Base-by-base conservation (phyloP, 2,113 vertebrate genomes). In the Urocynchramus pylzowi region DNA sequence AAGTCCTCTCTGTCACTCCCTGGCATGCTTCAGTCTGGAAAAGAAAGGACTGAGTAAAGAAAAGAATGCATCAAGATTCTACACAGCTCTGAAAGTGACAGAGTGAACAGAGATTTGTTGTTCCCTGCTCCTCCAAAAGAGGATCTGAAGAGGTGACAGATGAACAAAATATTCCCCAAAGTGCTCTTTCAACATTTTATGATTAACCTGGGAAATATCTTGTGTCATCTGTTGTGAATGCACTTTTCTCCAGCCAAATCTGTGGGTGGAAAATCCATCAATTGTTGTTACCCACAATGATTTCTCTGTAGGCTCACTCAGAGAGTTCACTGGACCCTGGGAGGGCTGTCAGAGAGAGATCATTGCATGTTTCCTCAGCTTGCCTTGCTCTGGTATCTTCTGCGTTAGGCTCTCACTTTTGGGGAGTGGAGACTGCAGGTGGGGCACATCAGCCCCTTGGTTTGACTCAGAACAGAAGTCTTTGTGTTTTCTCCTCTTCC, bases 261-360 rank as follows among this genome's bases (percentile, higher is more conserved):
- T 0, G 2, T 18, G 7, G 35, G 21, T 76, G 28, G n/a, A 81
- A 71, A 61, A 61, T 52, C 41, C 27, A 37, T 27, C 0, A 0
- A 9, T 17, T 35, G 1, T 19, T 64, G 24, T 24, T 76, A 33
- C 13, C 3, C 33, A 22, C 13, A 50, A 19, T 24, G 35, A 50
- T 4, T 13, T 56, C 2, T 3, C 11, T 59, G 21, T 14, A 35
- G 22, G 9, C 9, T 65, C 52, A 50, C 9, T 65, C 52, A 50
- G 27, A 28, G 17, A 70, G 10, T 18, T 81, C 41, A 18, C 27
- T n/a, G 53, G 37, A 61, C 31, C 4, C 35, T 57, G 10, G 31
- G 31, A 59, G 21, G 16, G 13, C 24, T 84, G 18, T 16, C 52
- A 35, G 13, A 28, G 28, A 39, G 31, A 54, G 1, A 74, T 33